A percentile compares a stretch with the other conserved stretches of the same genome.
These are phyloP conservation scores for Coregonus suidteri DNA, from an alignment of 2,797 vertebrate genomes.

Conservation along the genomic window DNA sequence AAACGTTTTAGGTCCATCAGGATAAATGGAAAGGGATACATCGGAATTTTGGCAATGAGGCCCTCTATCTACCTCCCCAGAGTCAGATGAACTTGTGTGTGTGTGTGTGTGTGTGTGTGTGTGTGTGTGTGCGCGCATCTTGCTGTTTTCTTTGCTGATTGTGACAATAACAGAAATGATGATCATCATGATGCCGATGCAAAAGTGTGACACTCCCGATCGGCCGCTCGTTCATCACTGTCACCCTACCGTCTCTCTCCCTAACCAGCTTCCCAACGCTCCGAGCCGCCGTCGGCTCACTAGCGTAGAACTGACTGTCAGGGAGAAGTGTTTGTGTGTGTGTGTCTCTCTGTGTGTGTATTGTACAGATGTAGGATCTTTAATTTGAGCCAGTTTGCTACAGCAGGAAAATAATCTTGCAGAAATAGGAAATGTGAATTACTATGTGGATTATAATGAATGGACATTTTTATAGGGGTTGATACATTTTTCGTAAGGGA, in stretches of 20 bases:
- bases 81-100: too few relatives aligned
- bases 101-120: not conserved
- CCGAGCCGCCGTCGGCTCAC: conserved; percentile 23
- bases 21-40: conserved; percentile 41
- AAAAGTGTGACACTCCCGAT: conserved; percentile 52
- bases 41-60: too few relatives aligned
- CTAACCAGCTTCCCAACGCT: conserved; percentile 23
- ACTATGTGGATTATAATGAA: too few relatives aligned
- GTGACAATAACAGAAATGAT: conserved; percentile 62
- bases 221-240: conserved; percentile 68
- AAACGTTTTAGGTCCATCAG: not conserved
- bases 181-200: conserved; percentile 54
- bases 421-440: too few relatives aligned
- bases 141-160: conserved; percentile 38
- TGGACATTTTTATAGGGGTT: too few relatives aligned
- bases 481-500: too few relatives aligned
- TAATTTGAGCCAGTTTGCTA: too few relatives aligned
- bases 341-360: too few relatives aligned
- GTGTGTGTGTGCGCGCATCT: not conserved
- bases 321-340: not conserved
- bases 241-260: conserved; percentile 39
- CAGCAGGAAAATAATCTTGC: too few relatives aligned
- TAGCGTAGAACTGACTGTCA: conserved; percentile 43
- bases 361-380: too few relatives aligned
- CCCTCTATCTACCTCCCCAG: too few relatives aligned